Base-by-base conservation (phyloP, 2,797 vertebrate genomes). In the Menidia menidia region DNA sequence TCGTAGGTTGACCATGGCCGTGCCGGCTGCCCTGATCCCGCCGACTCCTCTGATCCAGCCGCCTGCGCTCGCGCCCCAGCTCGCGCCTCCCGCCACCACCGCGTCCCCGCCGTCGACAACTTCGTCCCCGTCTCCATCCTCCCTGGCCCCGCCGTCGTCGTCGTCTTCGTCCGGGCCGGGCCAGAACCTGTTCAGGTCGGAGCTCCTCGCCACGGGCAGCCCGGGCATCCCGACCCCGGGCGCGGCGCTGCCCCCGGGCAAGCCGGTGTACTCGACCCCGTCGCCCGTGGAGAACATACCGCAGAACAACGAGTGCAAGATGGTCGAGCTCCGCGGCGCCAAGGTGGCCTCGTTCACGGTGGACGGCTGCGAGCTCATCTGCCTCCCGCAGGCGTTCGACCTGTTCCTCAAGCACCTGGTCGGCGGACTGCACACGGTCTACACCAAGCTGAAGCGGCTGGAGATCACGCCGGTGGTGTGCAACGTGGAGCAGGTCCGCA, bases 381-480 rank as follows among this genome's bases (percentile, higher is more conserved):
- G 97, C 94, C 95, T 99, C 68, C 97, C 97, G 54, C 97, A 99
- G 92, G 97, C 97, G 42, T 99, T 99, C 95, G 97, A 99, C 93
- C 95, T 99, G 92, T 99, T 99, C 94, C 94, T 99, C 86, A 98
- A 99, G 94, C 97, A 98, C 95, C 94, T 99, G 94, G 97, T 99
- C 85, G 97, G 97, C 69, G 97, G 97, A 78, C 95, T 99, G 92
- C 97, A 99, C 94, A 99, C 97, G 42, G 97, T 99, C 92, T 98
- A 99, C 95, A 99, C 97, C 93, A 99, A 99, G 93, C 97, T 99
- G 92, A 99, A 99, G 96, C 93, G 97, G 80, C 94, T 99, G 89
- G 97, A 99, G 94, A 99, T 99, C 95, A 96, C 97, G 87, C 97
- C 97, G 82, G 97, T 99, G 84, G 97, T 99, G 92, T 99, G 97